A percentile compares a stretch with the other conserved stretches of the same genome.
Conservation (phyloP, 2,797 vertebrate species). For the Uromys caudimaculatus region DNA sequence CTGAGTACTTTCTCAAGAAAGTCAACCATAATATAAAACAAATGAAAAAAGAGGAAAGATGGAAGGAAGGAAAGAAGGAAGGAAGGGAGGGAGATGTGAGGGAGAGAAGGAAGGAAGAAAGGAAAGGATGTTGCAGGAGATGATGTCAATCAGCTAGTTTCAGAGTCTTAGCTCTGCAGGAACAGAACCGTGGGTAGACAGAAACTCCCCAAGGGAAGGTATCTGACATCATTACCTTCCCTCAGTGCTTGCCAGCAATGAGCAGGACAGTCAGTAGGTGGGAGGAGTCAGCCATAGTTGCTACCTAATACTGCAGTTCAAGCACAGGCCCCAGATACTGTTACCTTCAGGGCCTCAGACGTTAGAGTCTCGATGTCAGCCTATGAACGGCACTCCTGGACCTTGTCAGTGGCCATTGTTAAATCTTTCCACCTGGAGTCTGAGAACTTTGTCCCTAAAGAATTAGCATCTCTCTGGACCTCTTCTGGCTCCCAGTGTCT, state of each 20-base stretch:
- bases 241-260: neutral
- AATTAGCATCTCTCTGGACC: neutral
- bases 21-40: conserved; percentile 5
- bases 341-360: neutral
- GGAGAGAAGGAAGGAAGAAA: neutral
- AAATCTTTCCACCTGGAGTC: neutral
- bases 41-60: neutral
- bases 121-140: neutral
- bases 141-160: neutral
- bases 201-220: neutral
- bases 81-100: neutral
- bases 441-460: neutral
- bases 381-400: neutral
- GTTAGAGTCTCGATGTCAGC: neutral
- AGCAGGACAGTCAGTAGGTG: neutral
- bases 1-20: conserved; percentile 13
- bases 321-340: neutral
- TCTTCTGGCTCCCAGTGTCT: neutral
- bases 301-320: neutral
- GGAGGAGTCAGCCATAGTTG: neutral
- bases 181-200: neutral
- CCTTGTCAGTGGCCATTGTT: neutral
- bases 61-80: neutral
- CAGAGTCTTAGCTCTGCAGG: neutral
- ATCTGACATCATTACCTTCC: neutral